Evolutionary conservation across 2,797 vertebrate genomes (phyloP), one percentile per base, ranked within the genome.

Genomic region (Labeo calbasu): DNA sequence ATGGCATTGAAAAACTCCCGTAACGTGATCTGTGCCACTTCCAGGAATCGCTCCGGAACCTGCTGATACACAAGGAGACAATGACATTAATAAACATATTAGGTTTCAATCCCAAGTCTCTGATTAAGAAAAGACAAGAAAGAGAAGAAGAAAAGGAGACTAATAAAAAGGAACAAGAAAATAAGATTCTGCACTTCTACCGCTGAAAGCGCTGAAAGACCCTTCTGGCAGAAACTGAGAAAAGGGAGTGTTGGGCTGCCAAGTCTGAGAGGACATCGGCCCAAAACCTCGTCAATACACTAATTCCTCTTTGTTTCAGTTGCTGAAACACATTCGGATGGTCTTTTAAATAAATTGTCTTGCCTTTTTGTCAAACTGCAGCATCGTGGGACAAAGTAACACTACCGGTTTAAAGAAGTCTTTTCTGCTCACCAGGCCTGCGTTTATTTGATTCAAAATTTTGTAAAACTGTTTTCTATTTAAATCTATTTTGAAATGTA

Each of bases 1-100:
- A 99, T 99, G 96, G 98, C 98, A 89, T 99, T 99, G 95, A 99
- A 99, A 95, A 99, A 99, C 96, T 99, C 98, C 92, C 97, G 96
- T 96, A 99, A 97, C 85, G 98, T 99, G 95, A 99, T 97, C 95
- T 98, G 97, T 55, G 98, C 97, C 94, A 99, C 98, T 95, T 99
- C 98, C 95, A 99, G 95, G 96, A 99, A 99, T 93, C 98, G 97
- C 90, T 99, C 97, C 88, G 98, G 98, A 95, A 99, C 98, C 98
- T 99, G 95, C 90, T 93, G 88, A 94, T 95, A 96, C 90, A 91
- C 95, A 94, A 94, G 93, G 92, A 96, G 96, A 96, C 95, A 95
- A 95, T 94, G 95, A 95, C 92, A 95, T 96, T 96, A 96, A 95
- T 95, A 95, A 94, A 89, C 94, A 93, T 95, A 96, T 96, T 96